Evolutionary conservation across 2,113 vertebrate genomes (phyloP), one percentile per base, ranked within the genome.

Genomic region (Chamaetylas fuelleborni): DNA sequence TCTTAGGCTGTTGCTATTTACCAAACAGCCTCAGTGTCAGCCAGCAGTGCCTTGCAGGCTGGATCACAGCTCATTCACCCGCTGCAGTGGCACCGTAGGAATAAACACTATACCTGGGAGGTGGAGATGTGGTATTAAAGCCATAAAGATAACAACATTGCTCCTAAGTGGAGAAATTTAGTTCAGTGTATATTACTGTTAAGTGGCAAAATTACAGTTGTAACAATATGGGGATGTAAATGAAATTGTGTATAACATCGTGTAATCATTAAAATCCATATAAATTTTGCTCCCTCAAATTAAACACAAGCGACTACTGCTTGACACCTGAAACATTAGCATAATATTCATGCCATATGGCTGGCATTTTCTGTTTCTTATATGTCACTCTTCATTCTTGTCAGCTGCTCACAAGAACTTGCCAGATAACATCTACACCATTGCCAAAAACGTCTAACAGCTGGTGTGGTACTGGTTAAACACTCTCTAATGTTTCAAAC

Each of bases 311-410:
- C 1, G 3, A 93, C 86, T 95, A 80, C 73, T 65, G 56, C 84
- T 92, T 86, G 88, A 95, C 96, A 97, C 92, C 86, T 96, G 91
- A 96, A 96, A 79, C 88, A 91, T 95, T 93, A 97, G 60, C 94
- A 94, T 95, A 91, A 95, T 87, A 81, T 51, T 86, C 73, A 31
- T 73, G 88, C 96, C 97, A 97, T 97, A 97, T 97, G 96, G 95
- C 48, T 96, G 81, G 87, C 92, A 95, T 95, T 96, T 96, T 96
- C 88, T 90, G 42, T 94, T 96, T 95, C 93, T 95, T 95, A 60
- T 92, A 94, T 97, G 96, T 96, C 97, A 95, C 89, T 96, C 90
- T 95, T 96, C 90, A 82, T 95, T 90, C 91, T 84, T 95, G 90
- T 97, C 96, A 96, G 95, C 84, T 97, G 96, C 88, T 96, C 86